Base-by-base conservation (phyloP, 2,888 invertebrate species). In the Acrobasis repandana region DNA sequence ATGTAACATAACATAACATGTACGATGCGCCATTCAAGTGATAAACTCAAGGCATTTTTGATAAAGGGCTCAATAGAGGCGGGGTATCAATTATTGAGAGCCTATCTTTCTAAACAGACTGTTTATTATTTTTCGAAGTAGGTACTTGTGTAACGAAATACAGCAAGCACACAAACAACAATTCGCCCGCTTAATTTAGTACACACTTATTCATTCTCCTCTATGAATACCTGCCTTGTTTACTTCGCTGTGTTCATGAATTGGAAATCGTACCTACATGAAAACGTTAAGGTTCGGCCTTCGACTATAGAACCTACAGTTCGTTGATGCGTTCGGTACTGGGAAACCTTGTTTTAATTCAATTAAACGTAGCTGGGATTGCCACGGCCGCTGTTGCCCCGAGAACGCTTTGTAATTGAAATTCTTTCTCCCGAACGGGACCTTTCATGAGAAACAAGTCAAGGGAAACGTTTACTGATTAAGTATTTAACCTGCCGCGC, bases 141-240 rank as follows among this genome's bases (percentile, higher is more conserved):
- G n/a, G n/a, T n/a, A n/a, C n/a, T n/a, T n/a, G 20, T 38, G 10
- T 38, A 52, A n/a, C 9, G 2, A 36, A 38, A 38, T 38, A 38
- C 4, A 14, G 14, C 43, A 11, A 2, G 34, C 36, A 3, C 36
- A 11, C 5, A 0, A 18, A 16, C 14, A 38, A 43, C 43, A 14
- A 36, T 20, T 54, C 54, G 54, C 54, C 54, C 54, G 43, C 54
- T 9, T 38, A 18, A 11, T 38, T 36, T 38, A 54, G 38, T 54
- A 43, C 20, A 38, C 36, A 16, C 52, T 54, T 36, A 6, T 52
- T 52, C 52, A 52, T 52, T 48, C 9, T 20, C 38, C 16, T 54
- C 18, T 20, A 38, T 54, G 20, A 38, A 51, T 51, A 51, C 6
- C 15, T 33, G n/a, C 9, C n/a, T 28, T n/a, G 49, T 14, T 50